Conservation (phyloP, 2,797 vertebrate genomes). For the Spheniscus humboldti region DNA sequence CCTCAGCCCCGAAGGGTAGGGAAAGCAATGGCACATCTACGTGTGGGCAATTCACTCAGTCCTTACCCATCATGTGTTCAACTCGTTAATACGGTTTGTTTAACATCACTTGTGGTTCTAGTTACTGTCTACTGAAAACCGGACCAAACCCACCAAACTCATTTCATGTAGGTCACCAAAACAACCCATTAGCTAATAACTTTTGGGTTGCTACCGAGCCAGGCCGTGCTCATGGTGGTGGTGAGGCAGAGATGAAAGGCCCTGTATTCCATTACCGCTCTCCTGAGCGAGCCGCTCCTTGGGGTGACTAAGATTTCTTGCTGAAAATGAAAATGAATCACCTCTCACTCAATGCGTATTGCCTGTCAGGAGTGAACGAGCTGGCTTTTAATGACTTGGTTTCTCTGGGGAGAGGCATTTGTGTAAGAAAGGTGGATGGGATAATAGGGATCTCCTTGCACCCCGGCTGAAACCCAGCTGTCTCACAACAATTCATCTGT, state of each 20-base stretch:
- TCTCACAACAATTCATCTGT: conserved; percentile 4
- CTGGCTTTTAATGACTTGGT: neutral
- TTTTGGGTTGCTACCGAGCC: neutral
- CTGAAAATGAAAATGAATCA: conserved; percentile 42
- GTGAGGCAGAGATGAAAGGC: neutral
- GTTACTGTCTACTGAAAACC: neutral
- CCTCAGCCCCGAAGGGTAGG: neutral
- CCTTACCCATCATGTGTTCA: fast-evolving
- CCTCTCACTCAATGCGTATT: conserved; percentile 45
- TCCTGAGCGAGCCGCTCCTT: neutral
- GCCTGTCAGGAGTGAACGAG: conserved; percentile 13
- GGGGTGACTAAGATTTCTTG: conserved; percentile 38
- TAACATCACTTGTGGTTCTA: neutral
- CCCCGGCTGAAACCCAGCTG: conserved; percentile 26
- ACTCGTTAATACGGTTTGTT: neutral
- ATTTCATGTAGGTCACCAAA: neutral
- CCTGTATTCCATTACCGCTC: neutral
- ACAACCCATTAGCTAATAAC: neutral
- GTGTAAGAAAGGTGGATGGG: conserved; percentile 6
- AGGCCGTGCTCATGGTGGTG: fast-evolving
- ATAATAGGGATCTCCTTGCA: conserved; percentile 32
- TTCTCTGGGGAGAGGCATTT: conserved; percentile 47
- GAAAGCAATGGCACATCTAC: fast-evolving
- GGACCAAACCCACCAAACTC: neutral
- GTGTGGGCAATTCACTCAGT: fast-evolving